phyloP scores from a whole-genome alignment of 2,888 invertebrate species.

The Lepidochitona cinerea region DNA sequence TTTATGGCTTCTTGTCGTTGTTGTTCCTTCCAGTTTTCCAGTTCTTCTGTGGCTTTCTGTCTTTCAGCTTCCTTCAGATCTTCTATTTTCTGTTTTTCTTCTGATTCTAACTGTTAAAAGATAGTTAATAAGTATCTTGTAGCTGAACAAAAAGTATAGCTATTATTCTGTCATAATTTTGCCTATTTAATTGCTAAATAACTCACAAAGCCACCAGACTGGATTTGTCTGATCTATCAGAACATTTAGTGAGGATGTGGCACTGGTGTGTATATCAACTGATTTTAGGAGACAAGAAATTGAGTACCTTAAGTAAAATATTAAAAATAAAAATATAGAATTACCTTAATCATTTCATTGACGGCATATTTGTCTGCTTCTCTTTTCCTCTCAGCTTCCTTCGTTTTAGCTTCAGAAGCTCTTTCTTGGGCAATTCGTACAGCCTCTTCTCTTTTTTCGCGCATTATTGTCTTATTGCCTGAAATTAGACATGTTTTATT shows the following conservation, averaged over 20 bases:
- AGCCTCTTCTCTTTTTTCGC: constrained; percentile 73
- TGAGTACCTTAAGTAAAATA: not conserved
- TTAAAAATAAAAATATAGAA: too few relatives aligned
- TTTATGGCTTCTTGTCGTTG: constrained; percentile 54
- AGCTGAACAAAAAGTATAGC: too few relatives aligned
- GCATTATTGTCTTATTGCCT: constrained; percentile 63
- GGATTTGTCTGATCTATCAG: too few relatives aligned
- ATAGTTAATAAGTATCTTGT: too few relatives aligned
- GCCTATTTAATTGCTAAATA: too few relatives aligned
- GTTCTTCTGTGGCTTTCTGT: constrained; percentile 77
- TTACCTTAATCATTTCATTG: constrained; percentile 75
- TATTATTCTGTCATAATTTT: too few relatives aligned
- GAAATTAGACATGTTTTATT: not conserved
- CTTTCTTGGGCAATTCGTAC: constrained; percentile 69
- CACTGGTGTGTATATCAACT: too few relatives aligned
- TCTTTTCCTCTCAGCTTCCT: constrained; percentile 59
- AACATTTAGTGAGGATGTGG: too few relatives aligned
- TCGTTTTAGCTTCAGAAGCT: constrained; percentile 75
- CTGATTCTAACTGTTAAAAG: constrained; percentile 71
- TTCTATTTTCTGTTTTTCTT: constrained; percentile 78
- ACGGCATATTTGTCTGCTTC: constrained; percentile 73
- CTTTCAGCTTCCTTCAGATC: constrained; percentile 77
- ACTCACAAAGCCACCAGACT: too few relatives aligned
- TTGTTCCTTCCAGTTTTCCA: constrained; percentile 75
- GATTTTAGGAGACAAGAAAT: not conserved